Conservation (phyloP, 1,140 invertebrate species). For the Sarcophaga bullata region DNA sequence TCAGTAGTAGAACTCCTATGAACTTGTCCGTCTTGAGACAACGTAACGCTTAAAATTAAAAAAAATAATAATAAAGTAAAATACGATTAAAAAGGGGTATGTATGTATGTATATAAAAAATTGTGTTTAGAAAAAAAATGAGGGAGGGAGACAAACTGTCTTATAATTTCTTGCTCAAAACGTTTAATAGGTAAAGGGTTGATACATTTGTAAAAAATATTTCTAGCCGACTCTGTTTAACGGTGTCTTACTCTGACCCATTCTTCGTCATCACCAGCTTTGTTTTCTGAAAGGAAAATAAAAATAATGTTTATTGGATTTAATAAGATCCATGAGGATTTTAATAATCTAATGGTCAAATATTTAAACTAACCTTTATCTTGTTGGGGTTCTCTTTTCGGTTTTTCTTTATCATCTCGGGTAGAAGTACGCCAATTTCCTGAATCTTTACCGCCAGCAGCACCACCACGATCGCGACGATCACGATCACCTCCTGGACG, state of each 20-base stretch:
- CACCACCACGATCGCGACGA: conserved; percentile 50
- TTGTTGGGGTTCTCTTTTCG: conserved; percentile 55
- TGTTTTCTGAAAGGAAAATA: conserved; percentile 54
- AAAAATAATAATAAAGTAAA: conserved; percentile 22
- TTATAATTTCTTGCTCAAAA: not conserved
- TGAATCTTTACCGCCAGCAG: conserved; percentile 49
- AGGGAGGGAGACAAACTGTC: not conserved
- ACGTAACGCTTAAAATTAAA: conserved; percentile 35
- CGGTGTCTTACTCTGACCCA: conserved; percentile 64
- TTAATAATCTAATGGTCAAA: not conserved
- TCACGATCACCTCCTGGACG: conserved; percentile 54
- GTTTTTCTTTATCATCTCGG: conserved; percentile 55
- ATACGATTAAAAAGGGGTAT: conserved; percentile 30
- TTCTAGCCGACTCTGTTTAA: conserved; percentile 47
- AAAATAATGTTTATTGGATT: not conserved
- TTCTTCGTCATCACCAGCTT: conserved; percentile 60
- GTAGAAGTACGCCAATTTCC: conserved; percentile 61
- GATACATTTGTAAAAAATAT: not conserved
- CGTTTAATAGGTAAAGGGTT: not conserved
- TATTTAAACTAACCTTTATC: conserved; percentile 54
- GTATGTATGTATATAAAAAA: conserved; percentile 36
- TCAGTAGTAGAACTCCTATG: too few species aligned
- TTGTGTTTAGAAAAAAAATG: conserved; percentile 41
- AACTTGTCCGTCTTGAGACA: not conserved
- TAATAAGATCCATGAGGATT: not conserved